Evolutionary conservation across 2,888 invertebrate species (phyloP), one percentile per base, ranked within the genome.

Genomic region (Macrophya alboannulata): DNA sequence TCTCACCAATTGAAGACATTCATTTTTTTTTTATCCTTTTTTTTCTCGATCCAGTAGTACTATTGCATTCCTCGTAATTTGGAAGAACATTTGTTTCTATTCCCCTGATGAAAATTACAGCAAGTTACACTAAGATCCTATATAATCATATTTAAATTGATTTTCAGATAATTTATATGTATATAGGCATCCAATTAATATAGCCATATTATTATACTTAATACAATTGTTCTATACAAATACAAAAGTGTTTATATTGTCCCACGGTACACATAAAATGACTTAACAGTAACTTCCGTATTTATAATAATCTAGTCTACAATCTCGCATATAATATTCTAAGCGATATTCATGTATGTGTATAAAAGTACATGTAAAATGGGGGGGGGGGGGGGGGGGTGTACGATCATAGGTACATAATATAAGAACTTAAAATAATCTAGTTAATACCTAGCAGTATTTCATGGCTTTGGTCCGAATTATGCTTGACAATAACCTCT

Each of bases 231-330:
- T 83, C 85, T 85, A 85, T 85, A 84, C 92, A 93, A 91, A 92
- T 92, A 93, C 92, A 92, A 93, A 93, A 91, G 91, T 88, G 91
- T 90, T 25, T 74, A 45, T 92, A 92, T 92, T 91, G 91, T 92
- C 91, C 90, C 91, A 90, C 90, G 90, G 88, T 90, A 91, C 90
- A 90, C 88, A 90, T 91, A 89, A 90, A 91, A 92, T 89, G 90
- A 88, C 91, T 91, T 91, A 91, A 90, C 88, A 86, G 87, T 89
- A 86, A 84, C 79, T 86, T 86, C 77, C 82, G 81, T 86, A 82
- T 72, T 84, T 83, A 83, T 83, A 74, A 74, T 87, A 74, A 74
- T 87, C 88, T 90, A 90, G 85, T 89, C 90, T 91, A 91, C 88
- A 88, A 89, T 86, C 87, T 87, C 87, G 89, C 89, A 82, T 89